A percentile compares a stretch with the other conserved stretches of the same genome.
Conservation (phyloP, 1,140 invertebrate species). For the Odontomachus brunneus region DNA sequence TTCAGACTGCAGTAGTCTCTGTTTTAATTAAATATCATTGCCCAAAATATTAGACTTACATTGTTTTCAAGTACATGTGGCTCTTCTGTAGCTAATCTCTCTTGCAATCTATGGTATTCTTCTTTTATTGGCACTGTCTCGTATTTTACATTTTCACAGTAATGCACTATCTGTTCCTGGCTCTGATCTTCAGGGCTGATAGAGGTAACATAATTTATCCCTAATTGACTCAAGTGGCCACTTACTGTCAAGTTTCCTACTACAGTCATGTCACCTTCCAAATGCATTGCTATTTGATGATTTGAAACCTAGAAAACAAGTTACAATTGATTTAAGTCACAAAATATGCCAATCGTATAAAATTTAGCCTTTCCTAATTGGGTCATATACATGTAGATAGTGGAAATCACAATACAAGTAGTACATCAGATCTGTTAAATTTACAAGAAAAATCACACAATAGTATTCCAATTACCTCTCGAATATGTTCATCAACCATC, state of each 20-base stretch:
- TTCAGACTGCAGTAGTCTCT: background rate
- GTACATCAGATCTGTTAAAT: background rate
- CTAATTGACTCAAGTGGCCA: slow-evolving; percentile 80
- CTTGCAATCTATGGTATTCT: slow-evolving; percentile 78
- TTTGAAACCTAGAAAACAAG: slow-evolving; percentile 78
- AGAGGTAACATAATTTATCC: slow-evolving; percentile 83
- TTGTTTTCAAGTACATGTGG: slow-evolving; percentile 74
- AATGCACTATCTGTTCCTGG: slow-evolving; percentile 80
- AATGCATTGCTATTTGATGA: slow-evolving; percentile 83
- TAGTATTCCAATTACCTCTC: slow-evolving; percentile 73
- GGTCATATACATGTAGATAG: background rate
- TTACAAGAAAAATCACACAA: slow-evolving; percentile 24
- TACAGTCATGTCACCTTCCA: slow-evolving; percentile 82
- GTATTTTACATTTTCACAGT: slow-evolving; percentile 80
- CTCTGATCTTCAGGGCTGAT: slow-evolving; percentile 78
- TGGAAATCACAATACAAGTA: too few species aligned
- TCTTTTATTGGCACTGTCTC: slow-evolving; percentile 78
- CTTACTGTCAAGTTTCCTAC: slow-evolving; percentile 81
- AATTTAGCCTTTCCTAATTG: background rate
- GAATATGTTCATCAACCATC: slow-evolving; percentile 82
- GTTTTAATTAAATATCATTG: background rate
- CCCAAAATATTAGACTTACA: slow-evolving; percentile 65
- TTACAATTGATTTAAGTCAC: slow-evolving; percentile 7
- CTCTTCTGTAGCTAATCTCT: slow-evolving; percentile 73
- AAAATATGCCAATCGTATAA: background rate